phyloP scores from a whole-genome alignment of 2,797 vertebrate genomes.

The Onychomys leucogaster region DNA sequence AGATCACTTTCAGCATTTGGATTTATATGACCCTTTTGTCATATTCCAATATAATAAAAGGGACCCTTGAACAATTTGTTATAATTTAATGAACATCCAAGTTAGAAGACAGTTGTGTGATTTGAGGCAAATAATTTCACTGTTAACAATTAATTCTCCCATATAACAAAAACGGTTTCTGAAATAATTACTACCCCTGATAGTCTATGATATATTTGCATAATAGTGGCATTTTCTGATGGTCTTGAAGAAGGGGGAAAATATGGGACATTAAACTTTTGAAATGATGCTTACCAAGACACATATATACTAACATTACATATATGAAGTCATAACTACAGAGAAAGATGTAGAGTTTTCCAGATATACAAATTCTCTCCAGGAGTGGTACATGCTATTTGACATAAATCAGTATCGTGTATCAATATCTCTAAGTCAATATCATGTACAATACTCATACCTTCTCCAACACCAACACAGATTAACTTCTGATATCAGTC shows the following conservation, averaged over 20 bases:
- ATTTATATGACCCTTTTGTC: neutral
- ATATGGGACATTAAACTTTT: neutral
- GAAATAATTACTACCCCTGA: neutral
- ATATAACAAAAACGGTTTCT: neutral
- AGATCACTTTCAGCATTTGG: slow-evolving; percentile 12
- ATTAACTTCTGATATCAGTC: neutral
- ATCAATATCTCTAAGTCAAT: neutral
- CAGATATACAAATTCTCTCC: neutral
- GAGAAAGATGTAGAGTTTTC: neutral
- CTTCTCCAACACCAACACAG: neutral
- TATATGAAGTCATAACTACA: neutral
- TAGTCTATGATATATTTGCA: neutral
- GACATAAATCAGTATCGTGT: neutral
- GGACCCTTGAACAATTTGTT: neutral
- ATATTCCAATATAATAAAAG: neutral
- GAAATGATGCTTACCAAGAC: neutral
- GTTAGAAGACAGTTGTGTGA: slow-evolving; percentile 6
- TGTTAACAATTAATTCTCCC: slow-evolving; percentile 24
- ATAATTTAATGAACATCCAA: slow-evolving; percentile 5
- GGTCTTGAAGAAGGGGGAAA: neutral
- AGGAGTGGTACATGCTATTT: neutral
- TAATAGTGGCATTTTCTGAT: neutral
- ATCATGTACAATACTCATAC: neutral
- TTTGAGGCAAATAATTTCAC: slow-evolving; percentile 26
- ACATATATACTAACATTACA: neutral